A percentile compares a stretch with the other conserved stretches of the same genome.
phyloP scores from a whole-genome alignment of 2,888 invertebrate genomes.

The Ormia ochracea region DNA sequence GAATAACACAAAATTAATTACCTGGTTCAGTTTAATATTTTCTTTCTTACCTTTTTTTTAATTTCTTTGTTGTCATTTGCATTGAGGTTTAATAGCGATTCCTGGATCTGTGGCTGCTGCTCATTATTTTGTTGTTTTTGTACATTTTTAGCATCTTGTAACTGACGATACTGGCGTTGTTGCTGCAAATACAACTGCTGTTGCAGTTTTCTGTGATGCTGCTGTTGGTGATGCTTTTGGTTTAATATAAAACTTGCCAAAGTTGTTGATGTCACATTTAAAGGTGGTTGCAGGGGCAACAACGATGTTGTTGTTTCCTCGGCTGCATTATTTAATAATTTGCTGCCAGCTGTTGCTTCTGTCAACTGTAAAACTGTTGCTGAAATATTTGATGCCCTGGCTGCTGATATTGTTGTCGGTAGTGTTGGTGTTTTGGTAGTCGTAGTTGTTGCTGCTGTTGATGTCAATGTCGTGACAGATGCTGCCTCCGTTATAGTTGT shows the following conservation, averaged over 20 bases:
- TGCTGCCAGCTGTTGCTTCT: slow-evolving; percentile 44
- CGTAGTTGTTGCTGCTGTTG: slow-evolving; percentile 48
- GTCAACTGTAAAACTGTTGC: slow-evolving; percentile 53
- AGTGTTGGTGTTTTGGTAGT: slow-evolving; percentile 23
- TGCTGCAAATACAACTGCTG: slow-evolving; percentile 30
- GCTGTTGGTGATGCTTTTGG: slow-evolving; percentile 53
- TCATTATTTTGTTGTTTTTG: slow-evolving; percentile 42
- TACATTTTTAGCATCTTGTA: slow-evolving; percentile 27
- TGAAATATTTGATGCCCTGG: slow-evolving; percentile 37
- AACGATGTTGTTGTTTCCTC: slow-evolving; percentile 64
- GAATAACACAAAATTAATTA: neutral
- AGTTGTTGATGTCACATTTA: slow-evolving; percentile 69
- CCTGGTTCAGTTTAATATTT: neutral
- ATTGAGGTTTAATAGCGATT: slow-evolving; percentile 50
- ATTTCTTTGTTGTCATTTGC: slow-evolving; percentile 63
- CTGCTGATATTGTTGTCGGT: slow-evolving; percentile 46
- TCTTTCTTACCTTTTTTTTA: slow-evolving; percentile 67
- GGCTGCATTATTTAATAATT: slow-evolving; percentile 54
- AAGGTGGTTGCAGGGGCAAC: slow-evolving; percentile 67
- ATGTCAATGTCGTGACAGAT: slow-evolving; percentile 41
- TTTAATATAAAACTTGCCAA: slow-evolving; percentile 63
- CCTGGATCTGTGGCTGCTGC: slow-evolving; percentile 22
- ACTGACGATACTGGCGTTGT: slow-evolving; percentile 45
- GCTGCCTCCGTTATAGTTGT: slow-evolving; percentile 52
- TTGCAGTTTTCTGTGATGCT: slow-evolving; percentile 37